These are phyloP conservation scores for Dendrolimus punctatus DNA, from an alignment of 1,140 invertebrate species.

Conservation along the genomic window DNA sequence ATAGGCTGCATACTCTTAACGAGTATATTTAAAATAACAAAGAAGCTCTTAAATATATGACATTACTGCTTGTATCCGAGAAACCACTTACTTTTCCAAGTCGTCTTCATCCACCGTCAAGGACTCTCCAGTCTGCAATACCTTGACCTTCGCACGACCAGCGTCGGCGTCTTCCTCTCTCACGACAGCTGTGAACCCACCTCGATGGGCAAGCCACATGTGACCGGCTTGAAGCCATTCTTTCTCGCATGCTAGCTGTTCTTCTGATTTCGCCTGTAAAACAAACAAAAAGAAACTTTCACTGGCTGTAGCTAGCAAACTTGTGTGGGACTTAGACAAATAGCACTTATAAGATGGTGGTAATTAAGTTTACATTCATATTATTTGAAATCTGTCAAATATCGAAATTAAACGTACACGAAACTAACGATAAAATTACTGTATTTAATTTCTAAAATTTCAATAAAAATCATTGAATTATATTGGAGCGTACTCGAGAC, in stretches of 20 bases:
- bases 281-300: not conserved
- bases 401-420: too few species aligned
- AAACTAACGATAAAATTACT: too few species aligned
- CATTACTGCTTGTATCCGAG: not conserved
- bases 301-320: too few species aligned
- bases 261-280: slow-evolving; percentile 84
- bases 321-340: too few species aligned
- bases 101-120: slow-evolving; percentile 94
- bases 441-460: too few species aligned
- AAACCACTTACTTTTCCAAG: slow-evolving; percentile 79
- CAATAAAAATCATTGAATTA: too few species aligned
- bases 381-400: too few species aligned
- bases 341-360: too few species aligned
- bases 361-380: too few species aligned
- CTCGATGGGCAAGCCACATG: slow-evolving; percentile 92
- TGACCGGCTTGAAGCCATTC: slow-evolving; percentile 85
- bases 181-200: slow-evolving; percentile 88
- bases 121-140: slow-evolving; percentile 84
- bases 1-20: too few species aligned
- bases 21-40: too few species aligned
- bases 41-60: not conserved
- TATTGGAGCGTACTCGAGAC: too few species aligned
- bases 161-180: slow-evolving; percentile 70
- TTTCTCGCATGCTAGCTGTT: slow-evolving; percentile 85
- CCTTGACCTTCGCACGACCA: slow-evolving; percentile 81